Base-by-base conservation (phyloP, 2,888 invertebrate species). In the Anthrax anthrax region DNA sequence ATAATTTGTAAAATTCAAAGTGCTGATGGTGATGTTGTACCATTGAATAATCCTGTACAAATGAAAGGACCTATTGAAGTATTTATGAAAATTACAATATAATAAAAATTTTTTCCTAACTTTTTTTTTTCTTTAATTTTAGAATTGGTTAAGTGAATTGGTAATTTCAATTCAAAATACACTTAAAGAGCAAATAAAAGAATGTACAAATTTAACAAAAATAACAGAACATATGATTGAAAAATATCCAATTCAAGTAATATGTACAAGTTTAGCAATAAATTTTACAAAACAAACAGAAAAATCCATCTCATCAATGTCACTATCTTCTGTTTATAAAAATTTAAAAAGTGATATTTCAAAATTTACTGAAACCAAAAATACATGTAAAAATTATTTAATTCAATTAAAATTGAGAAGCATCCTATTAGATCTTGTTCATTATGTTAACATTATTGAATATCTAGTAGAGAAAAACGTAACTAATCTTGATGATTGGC, bases 391-490 rank as follows among this genome's bases (percentile, higher is more conserved):
- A 38, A 71, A 75, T 53, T 70, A 73, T 52, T 74, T 85, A 51
- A 73, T 84, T 44, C 78, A 85, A 59, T 72, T 89, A 44, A 98
- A 98, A 70, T 74, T 95, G 52, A 90, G 96, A 63, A 84, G 91
- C 12, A 73, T 98, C 44, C 80, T 98, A 56, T 72, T 97, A 57
- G 97, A 98, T 62, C 83, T 90, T 17, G 90, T 96, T 52, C 90
- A 96, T 72, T 86, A 91, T 64, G 80, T 88, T 50, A 76, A 80
- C 47, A 80, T 96, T 19, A 77, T 95, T 37, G 82, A 84, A 58
- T 75, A 78, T 55, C 72, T 98, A 44, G 75, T 89, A 49, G 73
- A 75, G 41, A 73, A 77, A 52, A 79, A 78, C 61, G 77, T 84
- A 1, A 76, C 75, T 29, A 76, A 76, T 52, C 62, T 73, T 13